phyloP scores from a whole-genome alignment of 2,113 vertebrate species.

The Coptodon bakossiorum region DNA sequence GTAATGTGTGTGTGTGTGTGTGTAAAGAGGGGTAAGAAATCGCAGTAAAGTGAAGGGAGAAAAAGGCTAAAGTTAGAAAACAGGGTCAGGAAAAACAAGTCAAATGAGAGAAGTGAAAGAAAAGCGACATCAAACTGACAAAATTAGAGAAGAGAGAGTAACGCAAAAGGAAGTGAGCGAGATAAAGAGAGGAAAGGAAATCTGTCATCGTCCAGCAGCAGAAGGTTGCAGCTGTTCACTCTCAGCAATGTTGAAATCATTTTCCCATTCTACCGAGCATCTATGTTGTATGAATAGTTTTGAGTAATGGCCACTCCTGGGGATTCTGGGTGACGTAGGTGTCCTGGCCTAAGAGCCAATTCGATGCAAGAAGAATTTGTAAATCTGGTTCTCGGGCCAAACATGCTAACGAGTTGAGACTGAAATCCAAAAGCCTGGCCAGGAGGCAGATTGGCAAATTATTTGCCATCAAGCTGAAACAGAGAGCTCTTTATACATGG shows the following conservation, averaged over 20 bases:
- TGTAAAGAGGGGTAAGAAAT: background rate
- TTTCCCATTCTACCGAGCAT: constrained; percentile 23
- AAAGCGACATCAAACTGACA: background rate
- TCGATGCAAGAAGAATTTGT: constrained; percentile 35
- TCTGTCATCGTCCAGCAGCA: constrained; percentile 31
- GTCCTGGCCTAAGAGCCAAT: constrained; percentile 24
- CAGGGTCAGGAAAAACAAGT: background rate
- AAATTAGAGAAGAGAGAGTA: background rate
- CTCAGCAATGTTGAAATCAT: constrained; percentile 46
- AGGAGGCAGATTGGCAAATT: constrained; percentile 26
- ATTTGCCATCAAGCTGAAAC: constrained; percentile 12
- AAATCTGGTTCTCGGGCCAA: constrained; percentile 34
- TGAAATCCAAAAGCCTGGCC: constrained; percentile 11
- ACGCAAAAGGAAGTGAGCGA: background rate
- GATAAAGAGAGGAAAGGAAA: constrained; percentile 7
- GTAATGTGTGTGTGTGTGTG: background rate
- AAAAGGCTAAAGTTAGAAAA: background rate
- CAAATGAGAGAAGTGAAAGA: background rate
- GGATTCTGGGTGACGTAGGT: constrained; percentile 57
- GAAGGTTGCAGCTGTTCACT: constrained; percentile 53
- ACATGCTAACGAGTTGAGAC: constrained; percentile 30
- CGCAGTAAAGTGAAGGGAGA: background rate
- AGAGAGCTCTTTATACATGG: constrained; percentile 5
- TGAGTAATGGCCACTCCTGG: constrained; percentile 48
- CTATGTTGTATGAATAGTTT: constrained; percentile 23